Evolutionary conservation across 2,888 invertebrate species (phyloP).

Genomic region (Tubulanus polymorphus): DNA sequence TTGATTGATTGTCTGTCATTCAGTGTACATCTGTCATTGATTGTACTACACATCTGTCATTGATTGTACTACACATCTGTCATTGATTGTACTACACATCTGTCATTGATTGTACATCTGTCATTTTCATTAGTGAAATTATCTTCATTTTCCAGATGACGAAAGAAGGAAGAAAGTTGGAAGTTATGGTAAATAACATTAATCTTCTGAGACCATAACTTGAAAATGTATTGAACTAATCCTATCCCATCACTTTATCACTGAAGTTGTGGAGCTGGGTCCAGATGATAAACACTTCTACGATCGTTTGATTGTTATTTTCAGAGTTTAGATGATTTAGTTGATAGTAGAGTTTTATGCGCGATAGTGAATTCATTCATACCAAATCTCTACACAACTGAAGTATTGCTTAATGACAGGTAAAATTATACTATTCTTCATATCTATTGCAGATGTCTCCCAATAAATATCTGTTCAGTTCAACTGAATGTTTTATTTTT

Average conservation of each 20-base stretch:
- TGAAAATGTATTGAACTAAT: not conserved
- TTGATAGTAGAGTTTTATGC: conserved; percentile 49
- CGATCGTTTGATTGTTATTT: conserved; percentile 8
- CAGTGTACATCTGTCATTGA: too few species aligned
- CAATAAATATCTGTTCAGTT: too few species aligned
- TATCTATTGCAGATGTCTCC: too few species aligned
- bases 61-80: too few species aligned
- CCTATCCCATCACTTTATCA: not conserved
- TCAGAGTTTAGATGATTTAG: conserved; percentile 47
- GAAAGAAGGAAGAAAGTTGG: conserved; percentile 39
- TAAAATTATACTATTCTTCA: conserved; percentile 14
- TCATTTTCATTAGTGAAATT: too few species aligned
- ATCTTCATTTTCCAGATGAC: conserved; percentile 41
- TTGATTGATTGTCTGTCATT: too few species aligned
- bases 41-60: too few species aligned
- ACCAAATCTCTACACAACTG: conserved; percentile 49
- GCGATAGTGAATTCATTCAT: conserved; percentile 50
- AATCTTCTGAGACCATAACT: not conserved
- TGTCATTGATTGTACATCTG: too few species aligned
- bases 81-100: too few species aligned
- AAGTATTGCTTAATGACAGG: conserved; percentile 51
- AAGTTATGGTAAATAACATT: conserved; percentile 33
- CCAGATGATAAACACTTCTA: not conserved
- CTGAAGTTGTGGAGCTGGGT: too few species aligned
- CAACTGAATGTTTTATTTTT: too few species aligned